These are phyloP conservation scores for Camelus dromedarius DNA, from an alignment of 2,113 vertebrate genomes.

Conservation along the genomic window DNA sequence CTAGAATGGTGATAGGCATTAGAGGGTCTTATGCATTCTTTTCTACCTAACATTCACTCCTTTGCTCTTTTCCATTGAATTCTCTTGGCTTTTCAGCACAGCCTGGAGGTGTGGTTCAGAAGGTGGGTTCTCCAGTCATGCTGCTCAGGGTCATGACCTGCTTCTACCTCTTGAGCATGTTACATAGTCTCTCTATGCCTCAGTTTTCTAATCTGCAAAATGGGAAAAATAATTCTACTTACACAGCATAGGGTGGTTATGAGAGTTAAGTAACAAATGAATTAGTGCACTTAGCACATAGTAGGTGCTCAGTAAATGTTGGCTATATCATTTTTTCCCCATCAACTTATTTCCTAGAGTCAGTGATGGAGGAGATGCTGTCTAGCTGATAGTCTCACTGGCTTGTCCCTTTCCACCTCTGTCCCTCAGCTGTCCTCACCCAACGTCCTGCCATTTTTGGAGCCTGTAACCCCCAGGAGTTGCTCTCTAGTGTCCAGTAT, in stretches of 20 bases:
- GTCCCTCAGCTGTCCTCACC: not conserved
- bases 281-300: not conserved
- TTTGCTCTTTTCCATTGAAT: not conserved
- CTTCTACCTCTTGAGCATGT: not conserved
- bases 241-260: too few relatives aligned
- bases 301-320: not conserved
- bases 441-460: not conserved
- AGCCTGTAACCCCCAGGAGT: not conserved
- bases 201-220: not conserved
- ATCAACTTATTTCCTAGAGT: not conserved
- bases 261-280: not conserved
- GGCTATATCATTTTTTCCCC: not conserved
- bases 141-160: not conserved
- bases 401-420: not conserved
- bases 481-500: not conserved
- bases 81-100: not conserved
- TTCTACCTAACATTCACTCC: not conserved
- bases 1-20: not conserved
- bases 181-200: not conserved
- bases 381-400: not conserved
- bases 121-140: not conserved
- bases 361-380: not conserved
- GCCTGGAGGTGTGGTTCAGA: not conserved
- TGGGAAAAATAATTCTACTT: not conserved
- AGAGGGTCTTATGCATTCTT: accelerated